Evolutionary conservation across 2,797 vertebrate genomes (phyloP).

Genomic region (Hypotaenidia okinawae): DNA sequence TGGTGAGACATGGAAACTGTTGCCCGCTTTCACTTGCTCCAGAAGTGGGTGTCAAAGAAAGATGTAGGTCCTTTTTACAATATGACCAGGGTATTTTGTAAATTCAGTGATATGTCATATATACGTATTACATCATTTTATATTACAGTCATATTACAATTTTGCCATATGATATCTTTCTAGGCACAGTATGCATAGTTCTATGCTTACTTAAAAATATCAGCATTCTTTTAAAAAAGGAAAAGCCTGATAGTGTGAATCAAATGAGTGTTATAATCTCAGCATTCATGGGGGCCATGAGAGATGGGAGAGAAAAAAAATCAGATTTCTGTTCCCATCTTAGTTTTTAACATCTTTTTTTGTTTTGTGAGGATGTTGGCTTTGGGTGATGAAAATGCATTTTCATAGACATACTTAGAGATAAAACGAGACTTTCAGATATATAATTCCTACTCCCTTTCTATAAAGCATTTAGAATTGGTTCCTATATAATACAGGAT

Average conservation of each 20-base stretch:
- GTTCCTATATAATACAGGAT: neutral
- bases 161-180: neutral
- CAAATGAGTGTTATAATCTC: neutral
- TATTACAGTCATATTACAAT: neutral
- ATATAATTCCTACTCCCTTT: neutral
- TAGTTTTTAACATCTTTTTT: neutral
- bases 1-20: neutral
- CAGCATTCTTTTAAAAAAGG: neutral
- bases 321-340: neutral
- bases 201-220: neutral
- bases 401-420: neutral
- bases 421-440: neutral
- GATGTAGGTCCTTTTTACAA: rapidly evolving
- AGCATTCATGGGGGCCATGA: neutral
- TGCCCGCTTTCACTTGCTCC: neutral
- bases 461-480: neutral
- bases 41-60: neutral
- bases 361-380: neutral
- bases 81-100: neutral
- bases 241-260: neutral
- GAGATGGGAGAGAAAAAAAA: neutral
- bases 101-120: neutral
- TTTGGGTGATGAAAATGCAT: neutral
- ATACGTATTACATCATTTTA: too few relatives aligned
- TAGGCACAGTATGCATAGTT: neutral